Conservation (phyloP, 2,888 invertebrate genomes). For the Ethmia dodecea region DNA sequence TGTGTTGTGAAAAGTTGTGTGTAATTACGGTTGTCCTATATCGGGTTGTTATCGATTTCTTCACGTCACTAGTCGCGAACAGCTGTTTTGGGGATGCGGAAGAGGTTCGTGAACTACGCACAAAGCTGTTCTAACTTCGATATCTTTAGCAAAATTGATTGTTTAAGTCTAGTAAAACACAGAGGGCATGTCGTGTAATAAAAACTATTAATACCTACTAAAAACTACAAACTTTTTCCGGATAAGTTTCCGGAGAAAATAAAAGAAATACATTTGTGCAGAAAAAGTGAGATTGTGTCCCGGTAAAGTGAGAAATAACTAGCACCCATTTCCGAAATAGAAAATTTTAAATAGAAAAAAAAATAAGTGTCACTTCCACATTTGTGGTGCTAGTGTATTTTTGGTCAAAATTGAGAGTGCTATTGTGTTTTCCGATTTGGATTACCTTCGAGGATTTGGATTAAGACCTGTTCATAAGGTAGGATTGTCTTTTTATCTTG, state of each 20-base stretch:
- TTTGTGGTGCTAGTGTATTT: conserved; percentile 23
- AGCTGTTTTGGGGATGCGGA: conserved; percentile 62
- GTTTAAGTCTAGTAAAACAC: too few species aligned
- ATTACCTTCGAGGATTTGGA: conserved; percentile 53
- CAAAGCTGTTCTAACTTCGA: background rate
- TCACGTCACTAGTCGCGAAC: conserved; percentile 49
- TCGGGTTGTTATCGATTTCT: conserved; percentile 62
- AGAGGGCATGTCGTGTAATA: too few species aligned
- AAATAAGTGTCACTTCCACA: conserved; percentile 19
- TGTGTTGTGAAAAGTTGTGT: conserved; percentile 51
- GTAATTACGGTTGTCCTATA: conserved; percentile 39
- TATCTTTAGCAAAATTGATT: background rate
- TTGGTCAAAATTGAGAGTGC: conserved; percentile 36
- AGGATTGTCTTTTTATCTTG: conserved; percentile 22
- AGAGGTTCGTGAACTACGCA: conserved; percentile 23
- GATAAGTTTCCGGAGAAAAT: too few species aligned
- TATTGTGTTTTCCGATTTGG: conserved; percentile 44
- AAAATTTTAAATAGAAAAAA: conserved; percentile 12
- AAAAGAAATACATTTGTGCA: background rate
- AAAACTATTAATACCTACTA: too few species aligned
- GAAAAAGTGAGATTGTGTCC: background rate
- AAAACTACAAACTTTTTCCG: background rate
- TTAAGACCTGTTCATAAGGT: conserved; percentile 54
- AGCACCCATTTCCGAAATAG: background rate
- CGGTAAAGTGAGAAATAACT: background rate